phyloP scores from a whole-genome alignment of 2,888 invertebrate genomes.

The Seira ritae region DNA sequence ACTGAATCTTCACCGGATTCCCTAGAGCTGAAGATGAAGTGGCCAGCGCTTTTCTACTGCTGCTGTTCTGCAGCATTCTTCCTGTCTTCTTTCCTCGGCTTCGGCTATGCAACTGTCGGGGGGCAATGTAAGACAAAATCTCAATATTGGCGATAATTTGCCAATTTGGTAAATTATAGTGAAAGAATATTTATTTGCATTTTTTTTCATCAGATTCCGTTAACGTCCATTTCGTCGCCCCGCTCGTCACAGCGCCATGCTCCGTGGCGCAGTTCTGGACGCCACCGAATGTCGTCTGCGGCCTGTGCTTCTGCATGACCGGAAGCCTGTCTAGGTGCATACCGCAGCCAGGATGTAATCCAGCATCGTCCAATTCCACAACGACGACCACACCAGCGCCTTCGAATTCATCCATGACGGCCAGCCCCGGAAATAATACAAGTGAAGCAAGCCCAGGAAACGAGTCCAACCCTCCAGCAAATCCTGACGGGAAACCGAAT shows the following conservation, averaged over 20 bases:
- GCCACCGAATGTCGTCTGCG: constrained; percentile 63
- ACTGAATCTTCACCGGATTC: too few species aligned
- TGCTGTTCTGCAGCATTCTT: constrained; percentile 21
- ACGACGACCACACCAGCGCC: constrained; percentile 19
- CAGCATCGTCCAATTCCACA: constrained; percentile 27
- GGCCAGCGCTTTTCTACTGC: not conserved
- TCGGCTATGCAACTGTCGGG: constrained; percentile 53
- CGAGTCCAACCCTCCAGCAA: not conserved
- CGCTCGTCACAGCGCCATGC: constrained; percentile 59
- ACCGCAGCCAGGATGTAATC: constrained; percentile 66
- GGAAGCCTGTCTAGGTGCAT: constrained; percentile 63
- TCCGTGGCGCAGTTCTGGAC: constrained; percentile 63
- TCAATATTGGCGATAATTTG: not conserved
- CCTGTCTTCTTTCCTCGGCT: not conserved
- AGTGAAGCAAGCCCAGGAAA: not conserved
- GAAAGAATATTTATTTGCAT: not conserved
- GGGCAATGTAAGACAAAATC: constrained; percentile 57
- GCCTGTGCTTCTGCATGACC: constrained; percentile 68
- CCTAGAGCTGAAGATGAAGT: constrained; percentile 12
- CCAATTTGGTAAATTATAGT: not conserved
- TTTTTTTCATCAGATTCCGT: constrained; percentile 58
- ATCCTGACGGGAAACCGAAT: too few species aligned
- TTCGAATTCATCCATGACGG: not conserved
- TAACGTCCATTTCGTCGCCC: constrained; percentile 67
- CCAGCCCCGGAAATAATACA: not conserved